Evolutionary conservation across 2,113 vertebrate genomes (phyloP).

Genomic region (Rhinoptilus africanus): DNA sequence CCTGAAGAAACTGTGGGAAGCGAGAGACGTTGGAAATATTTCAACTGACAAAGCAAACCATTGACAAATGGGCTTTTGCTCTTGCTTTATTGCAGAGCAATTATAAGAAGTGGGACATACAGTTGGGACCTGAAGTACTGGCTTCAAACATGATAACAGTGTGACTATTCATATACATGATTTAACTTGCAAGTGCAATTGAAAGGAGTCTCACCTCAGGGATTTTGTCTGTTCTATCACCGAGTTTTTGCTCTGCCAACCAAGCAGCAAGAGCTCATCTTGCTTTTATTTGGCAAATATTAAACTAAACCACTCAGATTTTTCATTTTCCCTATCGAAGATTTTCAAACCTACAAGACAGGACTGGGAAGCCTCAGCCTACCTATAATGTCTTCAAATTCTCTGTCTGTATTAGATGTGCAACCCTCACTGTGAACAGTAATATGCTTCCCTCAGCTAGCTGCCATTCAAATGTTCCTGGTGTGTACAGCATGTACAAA

Average conservation of each 20-base stretch:
- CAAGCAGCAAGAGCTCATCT: not conserved
- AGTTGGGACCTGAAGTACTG: not conserved
- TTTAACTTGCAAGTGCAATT: not conserved
- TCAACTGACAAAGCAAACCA: not conserved
- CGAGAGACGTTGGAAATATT: not conserved
- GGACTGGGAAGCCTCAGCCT: not conserved
- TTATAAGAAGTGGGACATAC: not conserved
- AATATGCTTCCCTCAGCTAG: not conserved
- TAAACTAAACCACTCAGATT: not conserved
- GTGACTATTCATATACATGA: not conserved
- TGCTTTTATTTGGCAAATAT: not conserved
- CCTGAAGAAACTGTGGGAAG: not conserved
- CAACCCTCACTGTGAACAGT: not conserved
- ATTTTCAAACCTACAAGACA: not conserved
- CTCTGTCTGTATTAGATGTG: not conserved
- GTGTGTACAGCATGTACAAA: not conserved
- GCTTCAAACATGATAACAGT: not conserved
- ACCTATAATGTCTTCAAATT: not conserved
- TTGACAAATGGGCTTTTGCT: not conserved
- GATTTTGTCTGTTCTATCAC: not conserved
- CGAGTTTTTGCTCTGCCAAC: not conserved
- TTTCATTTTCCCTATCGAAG: not conserved
- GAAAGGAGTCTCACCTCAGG: not conserved
- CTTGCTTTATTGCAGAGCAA: not conserved
- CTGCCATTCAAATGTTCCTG: not conserved